These are phyloP conservation scores for Lasioglossum baleicum DNA, from an alignment of 1,140 invertebrate genomes.

Conservation along the genomic window DNA sequence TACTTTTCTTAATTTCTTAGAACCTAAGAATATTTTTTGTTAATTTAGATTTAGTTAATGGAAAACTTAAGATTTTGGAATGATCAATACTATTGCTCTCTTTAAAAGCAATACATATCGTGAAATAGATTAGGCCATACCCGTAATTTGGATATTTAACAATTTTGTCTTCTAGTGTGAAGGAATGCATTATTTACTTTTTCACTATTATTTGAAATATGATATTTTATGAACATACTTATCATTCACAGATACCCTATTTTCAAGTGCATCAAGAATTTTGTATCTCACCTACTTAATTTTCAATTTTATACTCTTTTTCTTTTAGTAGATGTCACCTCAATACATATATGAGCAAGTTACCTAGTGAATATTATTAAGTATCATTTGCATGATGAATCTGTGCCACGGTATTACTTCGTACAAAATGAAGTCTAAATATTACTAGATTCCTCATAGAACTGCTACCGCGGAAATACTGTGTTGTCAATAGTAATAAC, in stretches of 20 bases:
- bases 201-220: constrained; percentile 42
- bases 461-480: constrained; percentile 12
- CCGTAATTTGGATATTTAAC: constrained; percentile 34
- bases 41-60: constrained; percentile 46
- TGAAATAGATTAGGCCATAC: constrained; percentile 56
- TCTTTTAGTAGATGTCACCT: too few species aligned
- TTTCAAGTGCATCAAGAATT: constrained; percentile 54
- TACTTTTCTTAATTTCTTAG: constrained; percentile 9
- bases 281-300: constrained; percentile 11
- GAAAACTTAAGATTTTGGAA: constrained; percentile 58
- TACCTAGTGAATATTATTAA: constrained; percentile 37
- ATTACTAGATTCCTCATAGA: constrained; percentile 5
- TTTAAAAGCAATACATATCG: constrained; percentile 48
- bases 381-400: constrained; percentile 42
- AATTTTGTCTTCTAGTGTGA: constrained; percentile 44
- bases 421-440: background rate
- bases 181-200: constrained; percentile 51
- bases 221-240: constrained; percentile 65
- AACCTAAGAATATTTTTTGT: constrained; percentile 30
- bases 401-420: constrained; percentile 12
- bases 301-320: constrained; percentile 25
- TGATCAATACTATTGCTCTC: constrained; percentile 47
- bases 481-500: constrained; percentile 39
- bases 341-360: constrained; percentile 34
- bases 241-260: constrained; percentile 69